These are phyloP conservation scores for Brachionichthys hirsutus DNA, from an alignment of 2,113 vertebrate genomes.

Conservation along the genomic window DNA sequence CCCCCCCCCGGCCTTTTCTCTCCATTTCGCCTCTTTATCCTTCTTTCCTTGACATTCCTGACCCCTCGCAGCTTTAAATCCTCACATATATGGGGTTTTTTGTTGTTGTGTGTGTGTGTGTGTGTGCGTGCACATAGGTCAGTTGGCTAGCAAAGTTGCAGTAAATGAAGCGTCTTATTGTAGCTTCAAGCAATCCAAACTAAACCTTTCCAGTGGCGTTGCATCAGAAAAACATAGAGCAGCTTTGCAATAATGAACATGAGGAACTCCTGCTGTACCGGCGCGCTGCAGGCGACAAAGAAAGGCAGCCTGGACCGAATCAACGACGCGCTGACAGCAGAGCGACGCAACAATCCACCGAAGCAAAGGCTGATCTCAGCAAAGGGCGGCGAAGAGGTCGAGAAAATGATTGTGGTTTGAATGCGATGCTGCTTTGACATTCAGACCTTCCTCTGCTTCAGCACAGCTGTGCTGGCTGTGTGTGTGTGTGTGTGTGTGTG, in stretches of 20 bases:
- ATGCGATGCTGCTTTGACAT: neutral
- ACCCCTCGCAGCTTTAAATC: constrained; percentile 44
- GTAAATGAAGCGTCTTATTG: constrained; percentile 31
- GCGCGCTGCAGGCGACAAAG: neutral
- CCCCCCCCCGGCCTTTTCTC: constrained; percentile 20
- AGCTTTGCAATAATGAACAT: constrained; percentile 10
- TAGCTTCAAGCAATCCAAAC: constrained; percentile 23
- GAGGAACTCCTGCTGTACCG: constrained; percentile 1
- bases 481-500: too few species aligned
- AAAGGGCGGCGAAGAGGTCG: constrained; percentile 9
- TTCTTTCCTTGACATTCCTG: constrained; percentile 56
- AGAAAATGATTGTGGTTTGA: neutral
- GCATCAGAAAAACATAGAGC: constrained; percentile 4
- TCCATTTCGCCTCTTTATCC: constrained; percentile 46
- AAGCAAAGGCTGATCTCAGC: constrained; percentile 28
- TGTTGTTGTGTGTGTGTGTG: too few species aligned
- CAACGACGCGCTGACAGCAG: constrained; percentile 5
- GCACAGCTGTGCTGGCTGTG: neutral
- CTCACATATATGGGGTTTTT: constrained; percentile 5
- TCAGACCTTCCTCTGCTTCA: neutral
- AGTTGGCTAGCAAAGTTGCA: constrained; percentile 15
- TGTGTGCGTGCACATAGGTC: neutral
- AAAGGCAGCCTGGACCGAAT: constrained; percentile 6
- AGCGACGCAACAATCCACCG: constrained; percentile 19
- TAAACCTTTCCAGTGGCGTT: constrained; percentile 19